Base-by-base conservation (phyloP, 2,797 vertebrate genomes). In the Oryzias dopingdopingensis region DNA sequence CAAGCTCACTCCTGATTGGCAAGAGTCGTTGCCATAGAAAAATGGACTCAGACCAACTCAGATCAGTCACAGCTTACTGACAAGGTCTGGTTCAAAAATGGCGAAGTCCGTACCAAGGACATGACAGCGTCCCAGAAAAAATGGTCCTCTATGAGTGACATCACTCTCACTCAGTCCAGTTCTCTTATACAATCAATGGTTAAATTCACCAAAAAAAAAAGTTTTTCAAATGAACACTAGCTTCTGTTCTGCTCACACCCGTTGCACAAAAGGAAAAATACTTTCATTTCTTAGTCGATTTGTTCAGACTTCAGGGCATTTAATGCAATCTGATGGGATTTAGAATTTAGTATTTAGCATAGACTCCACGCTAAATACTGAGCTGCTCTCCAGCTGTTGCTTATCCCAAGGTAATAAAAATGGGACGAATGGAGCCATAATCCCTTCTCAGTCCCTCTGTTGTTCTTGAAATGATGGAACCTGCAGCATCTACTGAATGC, bases 371-470 rank as follows among this genome's bases (percentile, higher is more conserved):
- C 85, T 89, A 88, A 91, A 91, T 89, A 86, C 84, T 70, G 82
- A 82, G 83, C 88, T 88, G 85, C 83, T 86, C 80, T 90, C 88
- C 91, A 92, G 89, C 90, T 89, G 87, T 87, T 89, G 88, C 87
- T 91, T 92, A 90, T 92, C 90, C 89, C 86, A 83, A 88, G 84
- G 88, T 91, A 89, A 92, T 90, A 89, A 84, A 91, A 91, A 88
- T 86, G 82, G 86, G 87, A 90, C 86, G 90, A 90, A 92, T 90
- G 85, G 81, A 77, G 57, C 76, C 62, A 66, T 92, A 92, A 92
- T 93, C 91, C 91, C 77, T 86, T 79, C 74, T 84, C 82, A 70
- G 85, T 82, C 81, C 64, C 70, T 77, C 67, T 72, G 86, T 90
- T 89, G 86, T 92, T 90, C 83, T 88, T 89, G 67, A 71, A 86